A percentile compares a stretch with the other conserved stretches of the same genome.
These are phyloP conservation scores for Peromyscus eremicus DNA, from an alignment of 2,797 vertebrate species.

Conservation along the genomic window DNA sequence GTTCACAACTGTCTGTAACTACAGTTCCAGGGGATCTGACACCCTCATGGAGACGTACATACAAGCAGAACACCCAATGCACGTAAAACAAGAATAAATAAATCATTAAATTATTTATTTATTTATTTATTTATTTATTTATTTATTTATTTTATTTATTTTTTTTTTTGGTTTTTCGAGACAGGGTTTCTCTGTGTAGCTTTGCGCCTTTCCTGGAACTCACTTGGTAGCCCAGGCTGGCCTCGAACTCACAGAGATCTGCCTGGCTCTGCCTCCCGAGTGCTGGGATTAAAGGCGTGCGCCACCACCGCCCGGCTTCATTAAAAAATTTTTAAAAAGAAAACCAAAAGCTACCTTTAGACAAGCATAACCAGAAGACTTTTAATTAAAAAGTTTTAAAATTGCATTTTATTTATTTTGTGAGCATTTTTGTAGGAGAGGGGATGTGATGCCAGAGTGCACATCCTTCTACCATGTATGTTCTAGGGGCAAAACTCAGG, in stretches of 20 bases:
- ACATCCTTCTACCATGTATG: not conserved
- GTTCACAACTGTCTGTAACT: not conserved
- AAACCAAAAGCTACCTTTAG: not conserved
- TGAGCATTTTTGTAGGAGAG: not conserved
- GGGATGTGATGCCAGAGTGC: not conserved
- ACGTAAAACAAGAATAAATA: not conserved
- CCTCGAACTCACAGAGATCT: too few species aligned
- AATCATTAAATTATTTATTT: too few species aligned
- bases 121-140: too few species aligned
- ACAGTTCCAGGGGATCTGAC: too few species aligned
- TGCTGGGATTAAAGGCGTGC: too few species aligned
- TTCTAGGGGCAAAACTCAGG: not conserved
- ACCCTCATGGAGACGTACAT: not conserved
- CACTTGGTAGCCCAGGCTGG: too few species aligned
- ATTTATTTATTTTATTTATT: too few species aligned
- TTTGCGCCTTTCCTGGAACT: too few species aligned
- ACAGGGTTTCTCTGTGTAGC: too few species aligned
- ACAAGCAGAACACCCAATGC: not conserved
- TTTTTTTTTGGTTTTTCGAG: too few species aligned
- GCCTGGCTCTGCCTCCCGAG: too few species aligned
- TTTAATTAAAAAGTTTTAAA: not conserved
- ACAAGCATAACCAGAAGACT: not conserved
- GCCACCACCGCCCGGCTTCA: too few species aligned
- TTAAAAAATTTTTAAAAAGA: not conserved
- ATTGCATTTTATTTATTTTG: not conserved